phyloP scores from a whole-genome alignment of 1,140 invertebrate species.

The Musca vetustissima region DNA sequence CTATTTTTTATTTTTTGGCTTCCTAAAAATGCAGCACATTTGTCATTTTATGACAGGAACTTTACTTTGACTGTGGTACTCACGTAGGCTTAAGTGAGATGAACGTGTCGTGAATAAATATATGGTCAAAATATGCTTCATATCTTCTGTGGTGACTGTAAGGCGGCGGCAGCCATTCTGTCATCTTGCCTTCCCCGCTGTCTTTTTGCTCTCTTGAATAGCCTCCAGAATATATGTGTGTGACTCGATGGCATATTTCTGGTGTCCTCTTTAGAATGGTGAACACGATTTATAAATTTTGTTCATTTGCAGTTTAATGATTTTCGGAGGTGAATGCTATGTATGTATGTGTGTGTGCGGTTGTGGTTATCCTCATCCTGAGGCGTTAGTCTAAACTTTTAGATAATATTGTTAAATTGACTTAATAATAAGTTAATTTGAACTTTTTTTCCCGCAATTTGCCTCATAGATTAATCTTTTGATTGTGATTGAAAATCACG shows the following conservation, averaged over 20 bases:
- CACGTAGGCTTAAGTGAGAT: constrained; percentile 30
- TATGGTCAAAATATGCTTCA: background rate
- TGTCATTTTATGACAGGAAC: constrained; percentile 28
- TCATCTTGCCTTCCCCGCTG: too few species aligned
- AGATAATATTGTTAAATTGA: constrained; percentile 17
- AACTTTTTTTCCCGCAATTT: background rate
- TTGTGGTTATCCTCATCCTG: too few species aligned
- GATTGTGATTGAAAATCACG: background rate
- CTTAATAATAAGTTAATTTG: constrained; percentile 19
- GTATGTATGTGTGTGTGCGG: background rate
- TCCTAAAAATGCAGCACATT: constrained; percentile 25
- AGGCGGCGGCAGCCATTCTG: too few species aligned
- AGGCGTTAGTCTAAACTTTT: background rate
- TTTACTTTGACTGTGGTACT: constrained; percentile 28
- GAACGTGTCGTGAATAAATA: constrained; percentile 26
- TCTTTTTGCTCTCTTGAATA: too few species aligned
- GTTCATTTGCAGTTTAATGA: background rate
- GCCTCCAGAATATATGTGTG: too few species aligned
- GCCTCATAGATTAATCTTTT: constrained; percentile 5
- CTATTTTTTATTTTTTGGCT: background rate
- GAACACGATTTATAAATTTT: background rate
- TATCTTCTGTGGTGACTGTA: too few species aligned
- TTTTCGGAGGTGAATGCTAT: background rate
- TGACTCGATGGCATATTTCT: too few species aligned
- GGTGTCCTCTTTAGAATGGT: background rate